phyloP scores from a whole-genome alignment of 1,140 invertebrate species.

The Microplitis mediator region DNA sequence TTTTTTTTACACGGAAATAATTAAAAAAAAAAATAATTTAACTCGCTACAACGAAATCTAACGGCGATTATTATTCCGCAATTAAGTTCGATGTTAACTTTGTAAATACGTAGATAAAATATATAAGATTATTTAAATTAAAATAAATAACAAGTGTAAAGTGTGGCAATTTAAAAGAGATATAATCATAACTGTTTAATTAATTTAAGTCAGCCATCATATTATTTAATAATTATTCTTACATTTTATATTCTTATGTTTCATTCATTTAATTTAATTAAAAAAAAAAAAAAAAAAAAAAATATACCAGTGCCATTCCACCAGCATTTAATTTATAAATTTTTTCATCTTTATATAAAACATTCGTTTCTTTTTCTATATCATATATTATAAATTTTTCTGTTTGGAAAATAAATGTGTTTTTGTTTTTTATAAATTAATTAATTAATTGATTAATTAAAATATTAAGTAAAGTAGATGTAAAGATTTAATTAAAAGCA shows the following conservation, averaged over 20 bases:
- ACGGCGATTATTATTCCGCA: constrained; percentile 33
- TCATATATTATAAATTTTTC: neutral
- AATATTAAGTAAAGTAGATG: neutral
- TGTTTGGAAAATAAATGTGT: neutral
- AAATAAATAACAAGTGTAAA: constrained; percentile 50
- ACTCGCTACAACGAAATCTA: constrained; percentile 10
- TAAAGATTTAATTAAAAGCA: constrained; percentile 1
- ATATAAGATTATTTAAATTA: constrained; percentile 37
- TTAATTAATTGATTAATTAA: neutral
- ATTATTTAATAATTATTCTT: too few species aligned
- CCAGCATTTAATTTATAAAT: constrained; percentile 32
- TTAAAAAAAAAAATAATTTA: neutral
- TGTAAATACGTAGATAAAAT: constrained; percentile 53
- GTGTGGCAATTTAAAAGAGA: constrained; percentile 51
- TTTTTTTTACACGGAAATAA: neutral
- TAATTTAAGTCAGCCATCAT: neutral
- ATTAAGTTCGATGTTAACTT: constrained; percentile 45
- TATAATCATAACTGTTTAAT: constrained; percentile 36
- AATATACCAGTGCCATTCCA: constrained; percentile 35
- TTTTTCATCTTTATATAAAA: neutral
- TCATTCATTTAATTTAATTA: constrained; percentile 10
- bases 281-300: neutral
- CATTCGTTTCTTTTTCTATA: constrained; percentile 3
- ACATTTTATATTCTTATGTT: too few species aligned
- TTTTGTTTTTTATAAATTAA: neutral